phyloP scores from a whole-genome alignment of 2,797 vertebrate species.

The Pteropus rufus region DNA sequence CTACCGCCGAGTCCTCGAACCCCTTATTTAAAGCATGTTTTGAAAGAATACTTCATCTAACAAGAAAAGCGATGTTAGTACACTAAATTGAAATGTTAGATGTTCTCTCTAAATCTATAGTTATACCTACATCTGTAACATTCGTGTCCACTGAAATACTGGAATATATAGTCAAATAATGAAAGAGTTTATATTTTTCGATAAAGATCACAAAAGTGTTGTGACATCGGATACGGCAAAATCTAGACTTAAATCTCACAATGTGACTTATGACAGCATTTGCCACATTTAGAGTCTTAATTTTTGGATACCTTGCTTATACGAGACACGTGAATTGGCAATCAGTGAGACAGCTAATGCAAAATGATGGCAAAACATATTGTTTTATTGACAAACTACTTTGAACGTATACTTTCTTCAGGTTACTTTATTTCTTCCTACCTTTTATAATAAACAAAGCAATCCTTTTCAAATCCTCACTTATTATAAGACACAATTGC shows the following conservation, averaged over 20 bases:
- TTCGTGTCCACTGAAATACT: not conserved
- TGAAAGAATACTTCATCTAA: not conserved
- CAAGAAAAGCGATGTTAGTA: not conserved
- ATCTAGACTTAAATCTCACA: slow-evolving; percentile 13
- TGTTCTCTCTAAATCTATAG: not conserved
- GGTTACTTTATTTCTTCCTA: not conserved
- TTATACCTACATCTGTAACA: not conserved
- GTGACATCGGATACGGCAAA: not conserved
- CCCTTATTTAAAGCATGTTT: not conserved
- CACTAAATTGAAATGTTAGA: not conserved
- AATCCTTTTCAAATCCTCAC: not conserved
- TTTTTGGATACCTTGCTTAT: not conserved
- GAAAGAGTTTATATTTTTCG: not conserved
- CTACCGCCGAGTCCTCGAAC: not conserved
- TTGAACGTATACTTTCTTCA: slow-evolving; percentile 34
- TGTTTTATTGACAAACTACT: slow-evolving; percentile 22
- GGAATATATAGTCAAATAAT: not conserved
- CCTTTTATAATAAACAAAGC: slow-evolving; percentile 63
- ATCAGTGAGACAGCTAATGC: not conserved
- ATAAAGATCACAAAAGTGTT: not conserved
- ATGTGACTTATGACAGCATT: not conserved
- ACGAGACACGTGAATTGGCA: not conserved
- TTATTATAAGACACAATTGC: slow-evolving; percentile 63
- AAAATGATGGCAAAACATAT: not conserved
- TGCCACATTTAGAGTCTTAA: not conserved